These are phyloP conservation scores for Mystacides longicornis DNA, from an alignment of 2,888 invertebrate genomes.

Conservation along the genomic window DNA sequence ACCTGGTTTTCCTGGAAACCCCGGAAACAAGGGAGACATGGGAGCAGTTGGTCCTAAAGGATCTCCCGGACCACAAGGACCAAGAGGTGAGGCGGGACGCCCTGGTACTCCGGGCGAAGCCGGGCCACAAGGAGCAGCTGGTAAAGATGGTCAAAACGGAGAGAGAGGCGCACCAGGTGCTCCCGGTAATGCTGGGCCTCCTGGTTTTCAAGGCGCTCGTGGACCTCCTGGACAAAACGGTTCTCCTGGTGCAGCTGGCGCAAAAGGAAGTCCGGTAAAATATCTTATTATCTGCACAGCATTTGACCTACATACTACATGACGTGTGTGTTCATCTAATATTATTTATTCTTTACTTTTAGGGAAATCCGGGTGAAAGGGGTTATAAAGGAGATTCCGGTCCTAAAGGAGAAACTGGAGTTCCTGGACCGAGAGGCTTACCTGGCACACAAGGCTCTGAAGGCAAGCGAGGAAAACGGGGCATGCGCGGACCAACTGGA, in stretches of 20 bases:
- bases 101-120: conserved; percentile 71
- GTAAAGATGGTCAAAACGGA: conserved; percentile 72
- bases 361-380: conserved; percentile 72
- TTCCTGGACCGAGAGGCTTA: conserved; percentile 65
- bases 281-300: too few relatives aligned
- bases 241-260: conserved; percentile 63
- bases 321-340: too few relatives aligned
- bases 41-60: conserved; percentile 71
- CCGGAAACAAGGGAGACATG: conserved; percentile 75
- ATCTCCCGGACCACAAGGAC: conserved; percentile 73
- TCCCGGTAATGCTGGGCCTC: conserved; percentile 63
- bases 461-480: conserved; percentile 76
- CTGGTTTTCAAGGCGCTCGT: conserved; percentile 76
- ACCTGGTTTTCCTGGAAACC: conserved; percentile 77
- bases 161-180: conserved; percentile 74
- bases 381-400: conserved; percentile 76
- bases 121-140: conserved; percentile 67
- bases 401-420: conserved; percentile 66
- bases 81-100: conserved; percentile 72
- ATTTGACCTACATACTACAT: too few relatives aligned
- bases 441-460: conserved; percentile 69
- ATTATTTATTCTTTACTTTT: conserved; percentile 1
- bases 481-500: conserved; percentile 69
- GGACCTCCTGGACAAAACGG: conserved; percentile 71
- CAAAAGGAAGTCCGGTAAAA: conserved; percentile 65